These are phyloP conservation scores for Bacillus rossius DNA, from an alignment of 1,140 invertebrate species.

Conservation along the genomic window DNA sequence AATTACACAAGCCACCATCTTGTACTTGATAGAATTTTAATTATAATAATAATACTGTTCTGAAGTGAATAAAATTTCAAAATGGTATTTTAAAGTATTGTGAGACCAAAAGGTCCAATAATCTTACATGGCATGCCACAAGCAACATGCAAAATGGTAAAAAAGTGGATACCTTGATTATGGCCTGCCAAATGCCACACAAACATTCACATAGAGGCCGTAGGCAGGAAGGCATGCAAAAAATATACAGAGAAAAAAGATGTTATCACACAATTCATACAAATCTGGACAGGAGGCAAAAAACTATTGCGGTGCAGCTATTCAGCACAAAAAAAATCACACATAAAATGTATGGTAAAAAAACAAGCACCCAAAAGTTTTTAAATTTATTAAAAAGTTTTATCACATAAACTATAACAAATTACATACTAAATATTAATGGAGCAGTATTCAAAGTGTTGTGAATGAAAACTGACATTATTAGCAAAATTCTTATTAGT, in stretches of 20 bases:
- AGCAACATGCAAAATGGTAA: conserved; percentile 13
- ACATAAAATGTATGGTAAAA: too few relatives aligned
- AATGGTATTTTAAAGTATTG: too few relatives aligned
- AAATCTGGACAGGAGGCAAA: too few relatives aligned
- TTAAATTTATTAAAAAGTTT: conserved; percentile 21
- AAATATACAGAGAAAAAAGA: conserved; percentile 47
- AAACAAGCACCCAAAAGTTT: conserved; percentile 13
- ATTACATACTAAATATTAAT: conserved; percentile 7
- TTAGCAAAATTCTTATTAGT: too few relatives aligned
- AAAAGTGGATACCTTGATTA: conserved; percentile 51
- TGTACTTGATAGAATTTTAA: too few relatives aligned
- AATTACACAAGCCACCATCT: too few relatives aligned
- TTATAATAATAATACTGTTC: too few relatives aligned
- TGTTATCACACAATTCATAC: too few relatives aligned
- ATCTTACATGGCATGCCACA: neutral
- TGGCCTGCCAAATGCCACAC: conserved; percentile 54
- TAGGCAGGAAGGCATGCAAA: conserved; percentile 49
- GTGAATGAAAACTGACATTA: too few relatives aligned
- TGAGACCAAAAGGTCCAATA: neutral
- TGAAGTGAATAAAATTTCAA: too few relatives aligned
- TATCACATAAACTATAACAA: conserved; percentile 5
- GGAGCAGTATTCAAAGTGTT: conserved; percentile 14
- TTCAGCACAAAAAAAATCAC: too few relatives aligned
- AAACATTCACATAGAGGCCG: conserved; percentile 51
- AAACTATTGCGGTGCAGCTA: too few relatives aligned